phyloP scores from a whole-genome alignment of 2,113 vertebrate species.

The Verasper variegatus region DNA sequence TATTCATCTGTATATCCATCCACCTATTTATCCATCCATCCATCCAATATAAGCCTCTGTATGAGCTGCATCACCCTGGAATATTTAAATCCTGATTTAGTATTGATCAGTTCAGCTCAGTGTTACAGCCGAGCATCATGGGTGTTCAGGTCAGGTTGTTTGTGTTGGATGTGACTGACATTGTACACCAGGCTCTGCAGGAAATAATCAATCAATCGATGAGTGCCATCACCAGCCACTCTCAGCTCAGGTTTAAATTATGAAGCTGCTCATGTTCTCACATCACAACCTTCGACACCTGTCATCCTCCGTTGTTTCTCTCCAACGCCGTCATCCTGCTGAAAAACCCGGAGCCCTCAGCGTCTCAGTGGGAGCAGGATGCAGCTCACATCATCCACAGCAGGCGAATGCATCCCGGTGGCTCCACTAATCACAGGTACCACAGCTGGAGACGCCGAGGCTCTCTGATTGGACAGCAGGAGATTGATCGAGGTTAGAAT shows the following conservation, averaged over 20 bases:
- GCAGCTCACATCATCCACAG: neutral
- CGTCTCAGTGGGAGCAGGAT: constrained; percentile 18
- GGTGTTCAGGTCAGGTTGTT: neutral
- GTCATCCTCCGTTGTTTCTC: neutral
- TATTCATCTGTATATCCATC: too few species aligned
- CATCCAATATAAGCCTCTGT: neutral
- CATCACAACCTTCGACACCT: neutral
- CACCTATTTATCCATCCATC: too few species aligned
- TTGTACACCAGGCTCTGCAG: neutral
- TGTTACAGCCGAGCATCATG: too few species aligned
- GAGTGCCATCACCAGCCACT: too few species aligned
- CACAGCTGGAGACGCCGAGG: constrained; percentile 40
- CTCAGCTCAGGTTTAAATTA: neutral
- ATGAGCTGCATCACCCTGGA: neutral
- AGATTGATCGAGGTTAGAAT: constrained; percentile 22
- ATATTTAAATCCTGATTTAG: neutral
- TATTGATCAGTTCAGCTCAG: neutral
- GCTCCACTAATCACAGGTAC: constrained; percentile 21
- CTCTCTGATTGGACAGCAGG: constrained; percentile 37
- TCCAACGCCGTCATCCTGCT: neutral
- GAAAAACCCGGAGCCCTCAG: neutral
- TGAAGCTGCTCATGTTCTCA: neutral
- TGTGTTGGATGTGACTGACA: neutral
- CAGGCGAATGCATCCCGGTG: constrained; percentile 4
- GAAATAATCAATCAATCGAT: neutral